Percentiles rank a stretch among this genome's conserved stretches.
Conservation (phyloP, 2,797 vertebrate species). For the Mastacembelus armatus region DNA sequence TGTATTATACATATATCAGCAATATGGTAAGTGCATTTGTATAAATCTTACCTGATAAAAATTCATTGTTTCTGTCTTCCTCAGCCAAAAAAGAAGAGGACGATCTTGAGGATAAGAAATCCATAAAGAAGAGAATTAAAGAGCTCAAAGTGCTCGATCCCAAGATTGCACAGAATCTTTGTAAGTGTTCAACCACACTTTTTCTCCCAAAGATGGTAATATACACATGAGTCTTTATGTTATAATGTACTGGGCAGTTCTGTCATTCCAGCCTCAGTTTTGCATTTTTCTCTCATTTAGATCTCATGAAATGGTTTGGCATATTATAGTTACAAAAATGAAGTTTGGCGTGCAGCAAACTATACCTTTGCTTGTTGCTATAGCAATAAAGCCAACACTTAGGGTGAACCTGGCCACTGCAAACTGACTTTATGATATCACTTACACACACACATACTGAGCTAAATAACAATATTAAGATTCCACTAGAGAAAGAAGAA, state of each 20-base stretch:
- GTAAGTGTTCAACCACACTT: constrained; percentile 83
- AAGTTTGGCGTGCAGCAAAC: background rate
- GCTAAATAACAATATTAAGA: constrained; percentile 48
- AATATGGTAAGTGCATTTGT: constrained; percentile 10
- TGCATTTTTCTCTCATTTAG: background rate
- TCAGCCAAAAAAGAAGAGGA: constrained; percentile 91
- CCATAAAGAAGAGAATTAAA: constrained; percentile 94
- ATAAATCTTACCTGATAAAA: constrained; percentile 28
- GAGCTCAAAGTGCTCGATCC: constrained; percentile 95
- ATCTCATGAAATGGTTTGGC: too few relatives aligned
- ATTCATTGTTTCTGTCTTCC: constrained; percentile 59
- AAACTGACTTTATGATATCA: too few relatives aligned
- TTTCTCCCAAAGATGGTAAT: constrained; percentile 15
- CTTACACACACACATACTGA: constrained; percentile 15
- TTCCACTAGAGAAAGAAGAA: constrained; percentile 44
- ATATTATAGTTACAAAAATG: background rate
- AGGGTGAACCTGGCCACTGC: constrained; percentile 28
- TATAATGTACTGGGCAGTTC: background rate
- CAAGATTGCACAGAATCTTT: constrained; percentile 97
- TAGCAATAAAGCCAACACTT: constrained; percentile 27
- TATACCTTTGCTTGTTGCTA: constrained; percentile 19
- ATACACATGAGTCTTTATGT: background rate
- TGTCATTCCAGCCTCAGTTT: background rate
- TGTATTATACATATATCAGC: constrained; percentile 19
- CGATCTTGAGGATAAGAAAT: constrained; percentile 90